Base-by-base conservation (phyloP, 2,113 vertebrate genomes). In the Phalacrocorax brasilianus region DNA sequence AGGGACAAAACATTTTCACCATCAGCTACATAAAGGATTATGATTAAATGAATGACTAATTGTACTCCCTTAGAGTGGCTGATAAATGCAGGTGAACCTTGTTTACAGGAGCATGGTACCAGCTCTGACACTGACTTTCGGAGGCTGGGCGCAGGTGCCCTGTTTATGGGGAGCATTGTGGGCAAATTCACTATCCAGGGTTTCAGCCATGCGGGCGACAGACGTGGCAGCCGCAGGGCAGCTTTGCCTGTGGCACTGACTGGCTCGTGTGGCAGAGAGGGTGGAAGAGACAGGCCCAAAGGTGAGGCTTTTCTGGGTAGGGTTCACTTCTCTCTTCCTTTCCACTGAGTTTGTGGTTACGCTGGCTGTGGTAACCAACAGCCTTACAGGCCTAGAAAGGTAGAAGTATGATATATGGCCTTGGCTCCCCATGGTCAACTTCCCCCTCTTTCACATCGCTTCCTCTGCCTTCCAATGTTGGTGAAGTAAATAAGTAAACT, bases 11-110 rank as follows among this genome's bases (percentile, higher is more conserved):
- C 11, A 59, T 85, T 93, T 94, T 72, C n/a, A 50, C 40, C 62
- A 85, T 38, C 74, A 85, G 58, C 83, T 66, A 49, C 55, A 42
- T 38, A 73, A 87, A 70, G 38, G 66, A 83, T 93, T 75, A 73
- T 76, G 58, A 88, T 79, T 91, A 89, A 68, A 73, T 72, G n/a
- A 92, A 75, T 40, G 27, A 50, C 62, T 95, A 85, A 88, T 94
- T 91, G 70, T 58, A 70, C 24, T 91, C 45, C 35, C 23, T 66
- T 19, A 49, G 33, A 88, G 28, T 74, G 82, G 14, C 45, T 90
- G 62, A 38, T 90, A 55, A 87, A 20, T 75, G 42, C 28, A 8
- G 8, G 20, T 58, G 58, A 89, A 85, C 63, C 53, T 73, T 88
- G 62, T 89, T 94, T 89, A 61, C 0, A 0, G 28, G 15, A 72